phyloP scores from a whole-genome alignment of 92 coral and sea anemone species.

The Epizoanthus ramosus region DNA sequence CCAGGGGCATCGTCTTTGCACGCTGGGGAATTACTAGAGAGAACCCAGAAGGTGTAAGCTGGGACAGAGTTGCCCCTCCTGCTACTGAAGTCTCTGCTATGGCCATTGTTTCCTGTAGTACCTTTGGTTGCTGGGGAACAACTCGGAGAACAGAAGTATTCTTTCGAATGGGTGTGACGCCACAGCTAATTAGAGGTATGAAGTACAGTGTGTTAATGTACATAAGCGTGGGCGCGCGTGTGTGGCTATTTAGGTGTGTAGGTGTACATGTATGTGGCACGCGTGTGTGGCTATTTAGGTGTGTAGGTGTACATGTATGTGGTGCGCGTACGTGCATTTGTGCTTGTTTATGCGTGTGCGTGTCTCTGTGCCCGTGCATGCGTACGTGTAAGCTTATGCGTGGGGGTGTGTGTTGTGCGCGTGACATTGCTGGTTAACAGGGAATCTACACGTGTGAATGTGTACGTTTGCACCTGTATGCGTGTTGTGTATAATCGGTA shows the following conservation, averaged over 20 bases:
- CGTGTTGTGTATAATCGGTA: no score
- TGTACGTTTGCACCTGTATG: no score
- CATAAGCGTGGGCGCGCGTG: no score
- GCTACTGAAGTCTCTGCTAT: background rate
- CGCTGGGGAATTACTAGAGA: conserved; percentile 33
- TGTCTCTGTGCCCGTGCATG: no score
- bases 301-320: no score
- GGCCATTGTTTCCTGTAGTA: conserved; percentile 34
- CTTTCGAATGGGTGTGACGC: conserved; percentile 30
- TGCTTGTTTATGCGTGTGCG: no score
- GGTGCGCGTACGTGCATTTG: no score
- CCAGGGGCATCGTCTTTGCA: conserved; percentile 1
- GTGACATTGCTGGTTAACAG: no score
- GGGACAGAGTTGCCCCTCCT: conserved; percentile 22
- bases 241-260: background rate
- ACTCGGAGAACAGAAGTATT: background rate
- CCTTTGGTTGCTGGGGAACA: conserved; percentile 44
- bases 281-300: background rate
- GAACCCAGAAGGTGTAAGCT: conserved; percentile 42
- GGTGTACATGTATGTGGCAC: no score
- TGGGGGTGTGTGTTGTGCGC: no score
- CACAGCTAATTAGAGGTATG: conserved; percentile 1
- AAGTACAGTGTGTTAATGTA: background rate
- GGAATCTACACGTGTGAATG: no score
- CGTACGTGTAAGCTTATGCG: no score